Percentiles rank a stretch among this genome's conserved stretches.
phyloP scores from a whole-genome alignment of 2,797 vertebrate genomes.

The Aldrovandia affinis region DNA sequence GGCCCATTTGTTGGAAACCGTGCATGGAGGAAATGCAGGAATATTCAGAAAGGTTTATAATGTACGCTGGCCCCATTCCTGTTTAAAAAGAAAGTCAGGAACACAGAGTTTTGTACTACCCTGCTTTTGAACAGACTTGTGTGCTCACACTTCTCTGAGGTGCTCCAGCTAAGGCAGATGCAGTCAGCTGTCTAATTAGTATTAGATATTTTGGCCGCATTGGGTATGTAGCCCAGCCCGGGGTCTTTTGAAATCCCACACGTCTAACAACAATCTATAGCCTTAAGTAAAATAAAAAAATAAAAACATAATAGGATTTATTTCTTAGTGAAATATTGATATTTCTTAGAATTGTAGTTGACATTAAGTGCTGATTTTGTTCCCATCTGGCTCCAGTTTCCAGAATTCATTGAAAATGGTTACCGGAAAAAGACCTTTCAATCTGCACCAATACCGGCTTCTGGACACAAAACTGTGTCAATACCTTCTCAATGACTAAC shows the following conservation, averaged over 20 bases:
- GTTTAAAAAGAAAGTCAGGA: neutral
- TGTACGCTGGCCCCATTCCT: neutral
- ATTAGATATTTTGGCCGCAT: constrained; percentile 22
- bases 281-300: constrained; percentile 20
- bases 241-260: constrained; percentile 13
- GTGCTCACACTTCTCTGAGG: neutral
- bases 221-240: neutral
- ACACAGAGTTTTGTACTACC: neutral
- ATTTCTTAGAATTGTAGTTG: neutral
- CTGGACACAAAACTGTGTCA: too few relatives aligned
- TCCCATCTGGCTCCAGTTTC: neutral
- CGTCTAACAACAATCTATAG: constrained; percentile 12
- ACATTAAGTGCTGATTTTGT: neutral
- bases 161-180: constrained; percentile 11
- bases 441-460: too few relatives aligned
- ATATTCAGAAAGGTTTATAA: neutral
- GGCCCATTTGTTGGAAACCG: too few relatives aligned
- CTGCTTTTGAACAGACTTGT: constrained; percentile 5
- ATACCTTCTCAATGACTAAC: too few relatives aligned
- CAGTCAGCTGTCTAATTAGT: constrained; percentile 24
- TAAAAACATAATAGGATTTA: constrained; percentile 8
- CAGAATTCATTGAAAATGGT: neutral
- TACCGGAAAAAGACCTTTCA: too few relatives aligned
- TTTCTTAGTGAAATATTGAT: constrained; percentile 9
- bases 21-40: neutral